Base-by-base conservation (phyloP, 1,140 invertebrate species). In the Chironomus tepperi region DNA sequence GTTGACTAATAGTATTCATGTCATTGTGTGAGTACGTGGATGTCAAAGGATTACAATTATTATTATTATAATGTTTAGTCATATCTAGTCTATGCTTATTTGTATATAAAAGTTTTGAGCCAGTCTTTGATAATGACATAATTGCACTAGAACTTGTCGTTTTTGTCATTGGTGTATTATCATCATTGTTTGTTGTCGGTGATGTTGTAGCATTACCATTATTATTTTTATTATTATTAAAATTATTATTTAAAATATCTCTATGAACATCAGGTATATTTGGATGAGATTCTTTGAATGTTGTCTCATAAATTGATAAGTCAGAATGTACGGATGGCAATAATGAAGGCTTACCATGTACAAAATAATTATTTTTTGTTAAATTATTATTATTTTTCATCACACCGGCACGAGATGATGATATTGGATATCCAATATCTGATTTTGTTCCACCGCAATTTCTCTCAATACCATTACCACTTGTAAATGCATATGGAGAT, bases 291-390 rank as follows among this genome's bases (percentile, higher is more conserved):
- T 21, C 19, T 21, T 19, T 70, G 6, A 70, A 70, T 70, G 65
- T 70, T 18, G 65, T 19, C n/a, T 70, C 65, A 16, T 70, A 21
- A 19, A 70, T 70, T 12, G 65, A 81, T 6, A 82, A 77, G 75
- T 82, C 81, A 19, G 81, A 82, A 74, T 82, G 82, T 73, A 80
- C 81, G 12, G 81, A 80, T 74, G 82, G 81, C 57, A 82, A 73
- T 16, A 77, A 77, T 6, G 75, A 70, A 57, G n/a, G 10, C 12
- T 57, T 57, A 15, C 47, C 77, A 43, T 78, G 76, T 42, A 73
- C 75, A 0, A 77, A 34, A 34, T 34, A 34, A 77, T 73, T 67
- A 77, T 75, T 79, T 79, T 76, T 78, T 78, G 70, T 77, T 77
- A 42, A 78, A 78, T 73, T 18, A 21, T 18, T 70, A 78, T 73